A percentile compares a stretch with the other conserved stretches of the same genome.
phyloP scores from a whole-genome alignment of 2,888 invertebrate genomes.

The Plagiodera versicolora region DNA sequence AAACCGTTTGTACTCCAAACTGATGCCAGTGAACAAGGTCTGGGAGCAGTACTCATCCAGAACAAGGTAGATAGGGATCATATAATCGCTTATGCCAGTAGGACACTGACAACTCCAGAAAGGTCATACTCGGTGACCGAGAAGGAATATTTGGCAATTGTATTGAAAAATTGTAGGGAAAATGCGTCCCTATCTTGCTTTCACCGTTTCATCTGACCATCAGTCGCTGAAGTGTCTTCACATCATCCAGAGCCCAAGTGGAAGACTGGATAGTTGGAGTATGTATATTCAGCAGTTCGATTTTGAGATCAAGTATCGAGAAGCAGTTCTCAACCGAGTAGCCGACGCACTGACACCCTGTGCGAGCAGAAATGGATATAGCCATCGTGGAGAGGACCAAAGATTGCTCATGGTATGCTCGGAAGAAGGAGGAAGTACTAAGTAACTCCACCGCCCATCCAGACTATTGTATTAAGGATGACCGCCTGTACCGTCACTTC shows the following conservation, averaged over 20 bases:
- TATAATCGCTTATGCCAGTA: slow-evolving; percentile 31
- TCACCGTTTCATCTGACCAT: slow-evolving; percentile 37
- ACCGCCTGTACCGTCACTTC: slow-evolving; percentile 14
- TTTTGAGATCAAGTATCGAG: slow-evolving; percentile 28
- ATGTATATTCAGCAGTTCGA: slow-evolving; percentile 29
- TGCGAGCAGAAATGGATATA: neutral
- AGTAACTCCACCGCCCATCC: neutral
- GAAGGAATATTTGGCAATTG: slow-evolving; percentile 37
- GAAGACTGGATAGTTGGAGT: slow-evolving; percentile 16
- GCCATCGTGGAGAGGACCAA: neutral
- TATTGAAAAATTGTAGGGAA: slow-evolving; percentile 37
- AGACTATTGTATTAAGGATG: slow-evolving; percentile 7
- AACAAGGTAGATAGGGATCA: slow-evolving; percentile 22
- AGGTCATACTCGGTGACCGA: slow-evolving; percentile 34
- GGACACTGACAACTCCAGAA: slow-evolving; percentile 19
- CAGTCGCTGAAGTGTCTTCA: slow-evolving; percentile 33
- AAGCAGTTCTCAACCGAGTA: slow-evolving; percentile 28
- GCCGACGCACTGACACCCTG: too few relatives aligned
- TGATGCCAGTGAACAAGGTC: slow-evolving; percentile 29
- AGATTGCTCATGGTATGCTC: neutral
- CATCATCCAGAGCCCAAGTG: slow-evolving; percentile 7
- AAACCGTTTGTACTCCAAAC: slow-evolving; percentile 31
- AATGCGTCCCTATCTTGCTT: slow-evolving; percentile 25
- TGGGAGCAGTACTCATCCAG: slow-evolving; percentile 36
- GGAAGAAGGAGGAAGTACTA: neutral